Evolutionary conservation across 2,113 vertebrate genomes (phyloP), one percentile per base, ranked within the genome.

Genomic region (Aythya baeri): DNA sequence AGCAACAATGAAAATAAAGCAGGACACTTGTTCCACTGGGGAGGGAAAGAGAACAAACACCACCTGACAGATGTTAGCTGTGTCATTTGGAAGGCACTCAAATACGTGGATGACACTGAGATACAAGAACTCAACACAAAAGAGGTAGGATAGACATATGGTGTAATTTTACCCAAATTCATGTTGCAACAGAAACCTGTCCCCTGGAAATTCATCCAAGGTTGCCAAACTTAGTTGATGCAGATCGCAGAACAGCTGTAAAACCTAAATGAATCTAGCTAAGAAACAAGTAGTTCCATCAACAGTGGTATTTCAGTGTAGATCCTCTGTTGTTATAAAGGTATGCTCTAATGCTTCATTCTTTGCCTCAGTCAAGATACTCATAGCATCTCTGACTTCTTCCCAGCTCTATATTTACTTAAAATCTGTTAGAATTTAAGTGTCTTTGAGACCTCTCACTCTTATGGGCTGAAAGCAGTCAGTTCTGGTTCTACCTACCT

Each of bases 61-160:
- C 87, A 95, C 79, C 91, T 94, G 74, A 94, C 93, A 95, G 94
- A 94, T 95, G 89, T 94, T 89, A 65, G 58, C 27, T 83, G 44
- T 80, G 22, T 96, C 63, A 70, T 66, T 76, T 94, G 91, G 82
- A 52, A 88, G 78, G 61, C 78, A 49, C 81, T 84, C 36, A 46
- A 55, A 82, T 77, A 80, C 41, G 46, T 3, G 41, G 55, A 80
- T 55, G 82, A 91, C 55, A 91, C 55, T 23, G 27, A 70, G 29
- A 91, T 32, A 87, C 18, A 88, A 17, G 62, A 92, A 91, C 54
- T 34, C 14, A 67, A 25, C n/a, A 74, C 36, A 43, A 63, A 88
- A 81, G 61, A 84, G 26, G 65, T 32, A 94, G 73, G 83, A 44
- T 6, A 76, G 50, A 62, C 36, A 31, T 87, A 38, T 2, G 4